Base-by-base conservation (phyloP, 2,888 invertebrate genomes). In the Napeogenes inachia region DNA sequence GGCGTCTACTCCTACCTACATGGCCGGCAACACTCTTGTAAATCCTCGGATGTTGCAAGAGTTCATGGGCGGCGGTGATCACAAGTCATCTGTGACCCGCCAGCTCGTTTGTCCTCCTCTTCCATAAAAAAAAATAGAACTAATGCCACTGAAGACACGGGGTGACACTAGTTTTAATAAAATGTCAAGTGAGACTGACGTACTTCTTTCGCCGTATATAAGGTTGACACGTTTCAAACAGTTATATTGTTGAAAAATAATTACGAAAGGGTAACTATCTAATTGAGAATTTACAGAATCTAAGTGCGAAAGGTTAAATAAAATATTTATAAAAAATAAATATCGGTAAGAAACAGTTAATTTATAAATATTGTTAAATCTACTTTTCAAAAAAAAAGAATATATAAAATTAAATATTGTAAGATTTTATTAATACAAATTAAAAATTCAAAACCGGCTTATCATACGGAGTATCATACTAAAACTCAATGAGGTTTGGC, bases 181-280 rank as follows among this genome's bases (percentile, higher is more conserved):
- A 30, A 30, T 50, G 10, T 50, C 12, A 50, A 10, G 50, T 50
- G 8, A 10, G 10, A 3, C 50, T 50, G 50, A 50, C 50, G 50
- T 30, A n/a, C 30, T 50, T 50, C 30, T 45, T 53, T 64, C 61
- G 13, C 30, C 61, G 58, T 66, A 66, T 66, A 66, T 64, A 66
- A 60, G 62, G 66, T 60, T 62, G 58, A 60, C 56, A 64, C 45
- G 57, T 62, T 33, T 45, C 46, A 57, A 62, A 62, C 53, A 46
- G 59, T 47, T 58, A 45, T 62, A 64, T 62, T 66, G 54, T 58
- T 50, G 6, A 60, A 66, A 58, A 62, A 60, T 58, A 60, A 62
- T 61, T 58, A 62, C 60, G 30, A 59, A 38, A 54, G 45, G 38
- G 50, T 50, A 47, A 50, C 8, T 21, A 50, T 50, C 50, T 50